Conservation (phyloP, 2,113 vertebrate species). For the Melanerpes formicivorus region DNA sequence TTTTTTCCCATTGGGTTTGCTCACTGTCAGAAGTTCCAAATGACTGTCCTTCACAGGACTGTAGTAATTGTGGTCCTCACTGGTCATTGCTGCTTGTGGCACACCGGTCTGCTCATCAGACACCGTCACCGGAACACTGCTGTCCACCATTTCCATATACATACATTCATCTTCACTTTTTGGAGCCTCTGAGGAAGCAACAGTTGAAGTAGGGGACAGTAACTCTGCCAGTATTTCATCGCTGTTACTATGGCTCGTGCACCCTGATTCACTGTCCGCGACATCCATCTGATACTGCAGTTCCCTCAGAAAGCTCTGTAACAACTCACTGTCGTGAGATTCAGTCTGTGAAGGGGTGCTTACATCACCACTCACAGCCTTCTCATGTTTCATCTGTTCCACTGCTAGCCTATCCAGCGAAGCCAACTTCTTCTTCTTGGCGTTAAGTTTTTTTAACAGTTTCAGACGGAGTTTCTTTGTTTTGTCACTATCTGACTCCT, state of each 20-base stretch:
- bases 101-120: background rate
- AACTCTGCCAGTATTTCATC: slow-evolving; percentile 85
- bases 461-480: slow-evolving; percentile 86
- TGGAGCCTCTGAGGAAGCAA: slow-evolving; percentile 78
- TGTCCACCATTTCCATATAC: slow-evolving; percentile 81
- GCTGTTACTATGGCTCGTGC: slow-evolving; percentile 63
- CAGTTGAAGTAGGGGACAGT: slow-evolving; percentile 79
- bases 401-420: slow-evolving; percentile 78
- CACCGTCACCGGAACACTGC: background rate
- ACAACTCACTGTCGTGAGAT: slow-evolving; percentile 59
- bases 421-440: slow-evolving; percentile 91
- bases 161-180: slow-evolving; percentile 65
- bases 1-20: background rate
- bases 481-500: slow-evolving; percentile 46
- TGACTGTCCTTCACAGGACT: slow-evolving; percentile 47
- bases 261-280: slow-evolving; percentile 49
- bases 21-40: background rate
- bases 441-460: slow-evolving; percentile 90
- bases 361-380: background rate
- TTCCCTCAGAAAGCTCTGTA: slow-evolving; percentile 75
- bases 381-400: slow-evolving; percentile 7
- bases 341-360: background rate
- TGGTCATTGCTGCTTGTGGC: background rate
- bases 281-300: slow-evolving; percentile 76
- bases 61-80: slow-evolving; percentile 47